A percentile compares a stretch with the other conserved stretches of the same genome.
phyloP scores from a whole-genome alignment of 2,888 invertebrate species.

The Sinopyrophorus schimmeli region DNA sequence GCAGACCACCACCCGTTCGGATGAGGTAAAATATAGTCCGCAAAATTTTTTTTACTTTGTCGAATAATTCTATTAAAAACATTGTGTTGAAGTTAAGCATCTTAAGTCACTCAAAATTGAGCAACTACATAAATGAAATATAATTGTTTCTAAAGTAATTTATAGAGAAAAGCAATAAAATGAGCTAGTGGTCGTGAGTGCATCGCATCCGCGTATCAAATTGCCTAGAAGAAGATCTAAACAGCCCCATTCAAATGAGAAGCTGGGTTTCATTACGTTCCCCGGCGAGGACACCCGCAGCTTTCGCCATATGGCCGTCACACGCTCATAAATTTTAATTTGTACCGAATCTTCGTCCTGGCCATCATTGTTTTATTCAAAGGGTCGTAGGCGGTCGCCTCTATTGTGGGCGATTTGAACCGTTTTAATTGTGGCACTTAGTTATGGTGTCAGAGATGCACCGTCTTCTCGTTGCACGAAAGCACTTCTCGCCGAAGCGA shows the following conservation, averaged over 20 bases:
- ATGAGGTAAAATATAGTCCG: too few relatives aligned
- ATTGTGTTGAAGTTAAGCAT: too few relatives aligned
- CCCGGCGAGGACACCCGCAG: slow-evolving; percentile 41
- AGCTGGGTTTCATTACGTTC: slow-evolving; percentile 34
- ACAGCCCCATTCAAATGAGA: slow-evolving; percentile 27
- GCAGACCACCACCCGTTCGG: too few relatives aligned
- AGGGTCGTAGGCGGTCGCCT: slow-evolving; percentile 36
- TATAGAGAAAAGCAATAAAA: too few relatives aligned
- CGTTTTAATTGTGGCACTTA: slow-evolving; percentile 48
- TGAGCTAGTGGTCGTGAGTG: too few relatives aligned
- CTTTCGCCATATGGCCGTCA: slow-evolving; percentile 42
- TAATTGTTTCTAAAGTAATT: too few relatives aligned
- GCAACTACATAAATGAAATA: too few relatives aligned
- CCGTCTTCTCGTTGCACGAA: slow-evolving; percentile 42
- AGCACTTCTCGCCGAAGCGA: slow-evolving; percentile 45
- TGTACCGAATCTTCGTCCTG: slow-evolving; percentile 37
- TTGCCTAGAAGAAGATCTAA: too few relatives aligned
- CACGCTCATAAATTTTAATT: slow-evolving; percentile 46
- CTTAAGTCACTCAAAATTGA: too few relatives aligned
- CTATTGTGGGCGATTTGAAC: slow-evolving; percentile 41
- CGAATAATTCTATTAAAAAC: too few relatives aligned
- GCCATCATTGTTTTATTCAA: slow-evolving; percentile 37
- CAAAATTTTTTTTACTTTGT: too few relatives aligned
- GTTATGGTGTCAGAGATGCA: slow-evolving; percentile 45
- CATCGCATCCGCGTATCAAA: too few relatives aligned